Conservation (phyloP, 2,888 invertebrate genomes). For the Calliphora vomitoria region DNA sequence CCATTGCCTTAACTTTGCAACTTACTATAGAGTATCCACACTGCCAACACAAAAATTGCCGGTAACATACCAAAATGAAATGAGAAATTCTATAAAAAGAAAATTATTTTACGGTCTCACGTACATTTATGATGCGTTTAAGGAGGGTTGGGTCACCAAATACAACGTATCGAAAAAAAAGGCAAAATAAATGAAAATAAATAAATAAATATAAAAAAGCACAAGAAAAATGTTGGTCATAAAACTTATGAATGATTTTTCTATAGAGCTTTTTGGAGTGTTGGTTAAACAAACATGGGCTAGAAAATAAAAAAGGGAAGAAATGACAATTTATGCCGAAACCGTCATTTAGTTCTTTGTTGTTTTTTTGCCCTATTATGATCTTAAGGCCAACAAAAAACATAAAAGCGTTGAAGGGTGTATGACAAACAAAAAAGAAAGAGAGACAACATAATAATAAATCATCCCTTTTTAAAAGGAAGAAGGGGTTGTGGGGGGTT, state of each 20-base stretch:
- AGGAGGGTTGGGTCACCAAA: not conserved
- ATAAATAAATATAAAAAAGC: conserved; percentile 4
- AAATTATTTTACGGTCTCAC: conserved; percentile 45
- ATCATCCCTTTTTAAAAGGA: not conserved
- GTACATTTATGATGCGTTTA: conserved; percentile 37
- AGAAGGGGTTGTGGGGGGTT: not conserved
- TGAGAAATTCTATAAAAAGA: conserved; percentile 9
- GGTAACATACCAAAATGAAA: not conserved
- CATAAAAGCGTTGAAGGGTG: conserved; percentile 19
- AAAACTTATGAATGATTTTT: conserved; percentile 57
- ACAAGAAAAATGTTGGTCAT: conserved; percentile 21
- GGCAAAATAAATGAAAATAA: conserved; percentile 10
- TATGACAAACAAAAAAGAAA: not conserved
- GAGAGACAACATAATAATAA: not conserved
- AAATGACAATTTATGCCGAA: conserved; percentile 38
- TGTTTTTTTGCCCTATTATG: not conserved
- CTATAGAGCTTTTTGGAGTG: conserved; percentile 26
- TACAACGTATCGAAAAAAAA: not conserved
- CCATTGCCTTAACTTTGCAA: too few species aligned
- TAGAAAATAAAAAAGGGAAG: not conserved
- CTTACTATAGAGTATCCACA: not conserved
- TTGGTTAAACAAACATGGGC: conserved; percentile 29
- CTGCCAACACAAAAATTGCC: not conserved
- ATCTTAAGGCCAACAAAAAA: not conserved
- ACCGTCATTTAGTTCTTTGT: conserved; percentile 23